Conservation (phyloP, 2,888 invertebrate genomes). For the Stenodera caucasica region DNA sequence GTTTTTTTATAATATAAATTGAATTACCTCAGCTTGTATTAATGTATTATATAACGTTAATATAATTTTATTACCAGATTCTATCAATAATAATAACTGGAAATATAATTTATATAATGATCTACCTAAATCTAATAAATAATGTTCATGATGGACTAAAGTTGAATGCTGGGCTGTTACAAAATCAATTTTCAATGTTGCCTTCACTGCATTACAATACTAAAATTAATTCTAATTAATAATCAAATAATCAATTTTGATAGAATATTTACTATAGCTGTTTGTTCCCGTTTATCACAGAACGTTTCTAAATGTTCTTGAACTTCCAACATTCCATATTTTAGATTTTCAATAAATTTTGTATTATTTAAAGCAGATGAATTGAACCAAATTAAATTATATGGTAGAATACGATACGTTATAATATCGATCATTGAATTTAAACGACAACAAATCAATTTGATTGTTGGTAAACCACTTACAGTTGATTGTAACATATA, state of each 20-base stretch:
- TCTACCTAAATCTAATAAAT: conserved; percentile 80
- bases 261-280: conserved; percentile 66
- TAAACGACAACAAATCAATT: conserved; percentile 59
- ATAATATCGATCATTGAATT: conserved; percentile 66
- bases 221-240: conserved; percentile 47
- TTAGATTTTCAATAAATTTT: conserved; percentile 77
- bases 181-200: conserved; percentile 74
- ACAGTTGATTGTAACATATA: conserved; percentile 59
- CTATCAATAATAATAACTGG: conserved; percentile 85
- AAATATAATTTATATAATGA: conserved; percentile 91
- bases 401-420: conserved; percentile 66
- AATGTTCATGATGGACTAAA: conserved; percentile 64
- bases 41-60: conserved; percentile 65
- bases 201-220: conserved; percentile 82
- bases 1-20: not conserved
- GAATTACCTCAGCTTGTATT: conserved; percentile 60
- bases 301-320: conserved; percentile 96
- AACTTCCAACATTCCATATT: conserved; percentile 88
- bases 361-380: conserved; percentile 72
- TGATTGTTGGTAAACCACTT: conserved; percentile 56
- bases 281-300: conserved; percentile 88
- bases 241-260: not conserved
- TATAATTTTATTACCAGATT: conserved; percentile 84
- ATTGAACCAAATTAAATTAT: conserved; percentile 87
- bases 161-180: conserved; percentile 63